Conservation (phyloP, 2,113 vertebrate genomes). For the Cyphomyrus plagiostoma region DNA sequence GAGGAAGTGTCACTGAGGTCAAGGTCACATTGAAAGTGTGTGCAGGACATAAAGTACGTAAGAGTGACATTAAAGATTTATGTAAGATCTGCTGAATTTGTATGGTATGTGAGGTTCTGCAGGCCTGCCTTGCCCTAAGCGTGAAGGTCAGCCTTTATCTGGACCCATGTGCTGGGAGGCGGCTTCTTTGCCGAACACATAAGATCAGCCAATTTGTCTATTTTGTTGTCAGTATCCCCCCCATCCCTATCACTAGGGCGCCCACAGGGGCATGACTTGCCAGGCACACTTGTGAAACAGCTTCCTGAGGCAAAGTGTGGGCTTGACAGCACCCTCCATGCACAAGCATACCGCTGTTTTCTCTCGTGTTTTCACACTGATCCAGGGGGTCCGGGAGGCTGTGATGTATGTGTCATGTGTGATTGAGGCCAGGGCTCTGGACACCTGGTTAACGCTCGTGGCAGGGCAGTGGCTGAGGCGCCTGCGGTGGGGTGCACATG, state of each 20-base stretch:
- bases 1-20: not conserved
- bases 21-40: not conserved
- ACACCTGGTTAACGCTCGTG: not conserved
- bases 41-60: not conserved
- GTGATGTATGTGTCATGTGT: not conserved
- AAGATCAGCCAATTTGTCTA: not conserved
- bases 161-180: not conserved
- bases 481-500: not conserved
- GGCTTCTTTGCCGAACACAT: not conserved
- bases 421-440: not conserved
- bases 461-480: not conserved
- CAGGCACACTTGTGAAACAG: constrained; percentile 4
- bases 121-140: not conserved
- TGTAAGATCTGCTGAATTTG: not conserved
- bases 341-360: not conserved
- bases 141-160: not conserved
- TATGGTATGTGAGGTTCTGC: not conserved
- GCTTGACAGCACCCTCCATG: not conserved
- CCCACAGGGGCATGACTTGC: not conserved
- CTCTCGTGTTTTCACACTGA: not conserved
- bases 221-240: not conserved
- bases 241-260: not conserved
- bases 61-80: too few relatives aligned
- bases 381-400: not conserved
- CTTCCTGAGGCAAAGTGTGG: constrained; percentile 6